Base-by-base conservation (phyloP, 2,113 vertebrate species). In the Petaurus breviceps region DNA sequence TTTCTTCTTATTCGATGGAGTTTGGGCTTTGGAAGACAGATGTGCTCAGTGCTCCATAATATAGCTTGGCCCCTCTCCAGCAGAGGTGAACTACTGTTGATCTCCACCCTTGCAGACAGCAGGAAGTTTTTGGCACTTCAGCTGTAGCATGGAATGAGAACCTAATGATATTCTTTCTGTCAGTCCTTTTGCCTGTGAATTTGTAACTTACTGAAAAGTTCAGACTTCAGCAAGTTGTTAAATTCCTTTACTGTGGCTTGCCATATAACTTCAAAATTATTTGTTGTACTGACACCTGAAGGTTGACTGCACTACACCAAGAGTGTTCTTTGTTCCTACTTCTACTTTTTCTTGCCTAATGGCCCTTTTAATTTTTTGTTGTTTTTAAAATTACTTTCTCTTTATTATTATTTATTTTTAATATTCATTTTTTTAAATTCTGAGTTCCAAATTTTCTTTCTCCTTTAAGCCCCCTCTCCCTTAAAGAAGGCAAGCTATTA, bases 271-370 rank as follows among this genome's bases (percentile, higher is more conserved):
- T 93, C 49, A 3, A 57, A 57, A 28, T 57, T 11, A 28, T 57
- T 57, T 57, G 26, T 57, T 57, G 57, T 49, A 49, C 47, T 49
- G 47, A 49, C 47, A 49, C 2, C 28, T 55, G 68, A 94, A 94
- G 94, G 55, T 91, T 26, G 6, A 10, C 0, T 90, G 25, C 46
- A 28, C 10, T 0, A 11, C 52, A 54, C 52, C n/a, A 46, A n/a
- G n/a, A n/a, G n/a, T n/a, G n/a, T n/a, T 94, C 89, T 90, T 53
- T 91, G 28, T 77, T 92, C 57, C 54, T 55, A 43, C 47, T 96
- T 94, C 46, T 91, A 55, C 2, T 51, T 12, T 49, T 53, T 1
- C 90, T 31, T 50, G 2, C 94, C 90, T 91, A 47, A 90, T 90
- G 28, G 28, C 24, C 24, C 37, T 51, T 23, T 51, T 90, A 8